Evolutionary conservation across 2,888 invertebrate genomes (phyloP), one percentile per base, ranked within the genome.

Genomic region (Acrobeloides nanus): DNA sequence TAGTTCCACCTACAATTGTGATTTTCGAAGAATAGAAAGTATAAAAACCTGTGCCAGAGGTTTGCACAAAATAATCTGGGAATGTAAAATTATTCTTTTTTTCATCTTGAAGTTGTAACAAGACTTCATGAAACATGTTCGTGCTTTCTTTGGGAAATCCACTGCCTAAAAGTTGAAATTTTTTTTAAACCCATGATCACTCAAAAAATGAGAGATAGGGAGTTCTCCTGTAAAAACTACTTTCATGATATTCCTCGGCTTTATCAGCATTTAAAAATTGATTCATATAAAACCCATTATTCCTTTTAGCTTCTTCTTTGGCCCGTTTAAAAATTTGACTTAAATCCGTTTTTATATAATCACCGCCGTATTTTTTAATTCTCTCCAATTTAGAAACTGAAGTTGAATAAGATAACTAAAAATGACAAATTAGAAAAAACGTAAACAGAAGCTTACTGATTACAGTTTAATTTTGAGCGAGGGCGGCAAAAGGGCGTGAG

Each of bases 41-140:
- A 12, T 29, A 29, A 3, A 25, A 42, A 27, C 64, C 66, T 2
- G 66, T 66, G 33, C 66, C 66, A 3, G 66, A 65, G 0, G 57
- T 49, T 40, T 66, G 66, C 3, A 66, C 55, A 42, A 66, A 66
- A 41, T 57, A 66, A 46, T 64, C 54, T 3, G 62, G 62, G 15
- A 46, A 41, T n/a, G n/a, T n/a, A n/a, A n/a, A n/a, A n/a, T n/a
- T n/a, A n/a, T n/a, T n/a, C n/a, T n/a, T n/a, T n/a, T n/a, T n/a
- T n/a, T n/a, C n/a, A 2, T 37, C 24, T 12, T 56, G 53, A 23
- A 66, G 20, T 29, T 66, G 66, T 3, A 46, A 40, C 2, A 60
- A 38, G 29, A 66, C 59, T 38, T 67, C 67, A 39, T 67, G 67
- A 38, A 61, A 59, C 17, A 67, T 66, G 40, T 67, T 67, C n/a